Conservation (phyloP, 2,888 invertebrate species). For the Lasioglossum marginatum region DNA sequence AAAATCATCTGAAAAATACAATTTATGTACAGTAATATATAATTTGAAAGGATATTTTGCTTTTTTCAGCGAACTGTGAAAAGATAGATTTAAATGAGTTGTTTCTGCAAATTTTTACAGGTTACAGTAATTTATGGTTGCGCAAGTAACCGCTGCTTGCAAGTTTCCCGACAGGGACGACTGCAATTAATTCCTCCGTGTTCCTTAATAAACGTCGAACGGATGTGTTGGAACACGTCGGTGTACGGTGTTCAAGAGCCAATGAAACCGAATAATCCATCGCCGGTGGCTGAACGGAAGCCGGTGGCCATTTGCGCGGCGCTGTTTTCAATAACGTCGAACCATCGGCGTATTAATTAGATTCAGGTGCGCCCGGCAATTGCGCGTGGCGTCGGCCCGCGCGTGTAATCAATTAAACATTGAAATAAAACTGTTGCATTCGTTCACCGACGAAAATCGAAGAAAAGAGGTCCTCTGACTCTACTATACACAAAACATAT, state of each 20-base stretch:
- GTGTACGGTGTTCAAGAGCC: not conserved
- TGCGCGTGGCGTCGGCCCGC: not conserved
- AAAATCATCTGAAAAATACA: not conserved
- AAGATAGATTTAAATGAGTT: not conserved
- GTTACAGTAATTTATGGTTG: not conserved
- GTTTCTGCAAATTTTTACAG: not conserved
- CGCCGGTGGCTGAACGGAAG: not conserved
- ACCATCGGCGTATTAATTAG: slow-evolving; percentile 30
- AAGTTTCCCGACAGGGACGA: not conserved
- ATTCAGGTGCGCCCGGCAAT: slow-evolving; percentile 37
- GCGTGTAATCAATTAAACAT: slow-evolving; percentile 1
- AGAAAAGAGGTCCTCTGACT: not conserved
- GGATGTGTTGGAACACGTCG: not conserved
- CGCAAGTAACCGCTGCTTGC: not conserved
- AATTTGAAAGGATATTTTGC: not conserved
- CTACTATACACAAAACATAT: not conserved
- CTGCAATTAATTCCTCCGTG: slow-evolving; percentile 14
- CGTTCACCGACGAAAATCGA: not conserved
- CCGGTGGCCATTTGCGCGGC: not conserved
- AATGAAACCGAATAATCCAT: not conserved
- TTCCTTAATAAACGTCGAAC: not conserved
- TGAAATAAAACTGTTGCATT: not conserved
- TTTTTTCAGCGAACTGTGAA: not conserved
- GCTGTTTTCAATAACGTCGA: slow-evolving; percentile 20
- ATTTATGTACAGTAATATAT: too few relatives aligned